A percentile compares a stretch with the other conserved stretches of the same genome.
Conservation (phyloP, 2,113 vertebrate species). For the Chlamydotis undulata region DNA sequence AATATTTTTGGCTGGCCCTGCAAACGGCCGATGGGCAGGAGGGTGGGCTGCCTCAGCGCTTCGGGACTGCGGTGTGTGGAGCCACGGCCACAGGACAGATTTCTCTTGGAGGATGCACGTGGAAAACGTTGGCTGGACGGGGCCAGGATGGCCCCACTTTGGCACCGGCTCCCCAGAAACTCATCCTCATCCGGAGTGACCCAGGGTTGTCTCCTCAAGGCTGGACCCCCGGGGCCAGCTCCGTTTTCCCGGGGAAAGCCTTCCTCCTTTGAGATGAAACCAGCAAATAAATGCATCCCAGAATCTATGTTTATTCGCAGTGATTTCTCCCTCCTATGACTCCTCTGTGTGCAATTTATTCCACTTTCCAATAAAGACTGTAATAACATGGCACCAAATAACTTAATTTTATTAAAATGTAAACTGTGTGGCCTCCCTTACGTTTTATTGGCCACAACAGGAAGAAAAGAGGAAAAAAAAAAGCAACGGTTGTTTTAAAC, state of each 20-base stretch:
- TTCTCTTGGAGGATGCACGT: neutral
- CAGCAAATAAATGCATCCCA: constrained; percentile 65
- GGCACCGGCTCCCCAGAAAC: neutral
- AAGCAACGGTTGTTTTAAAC: constrained; percentile 36
- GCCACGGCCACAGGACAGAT: neutral
- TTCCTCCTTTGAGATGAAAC: constrained; percentile 41
- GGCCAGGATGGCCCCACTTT: neutral
- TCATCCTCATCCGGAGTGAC: neutral
- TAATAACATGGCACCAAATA: constrained; percentile 64
- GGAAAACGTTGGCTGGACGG: neutral
- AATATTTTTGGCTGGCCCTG: neutral
- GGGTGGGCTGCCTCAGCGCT: neutral
- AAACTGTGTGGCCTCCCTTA: constrained; percentile 31
- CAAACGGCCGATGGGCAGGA: neutral
- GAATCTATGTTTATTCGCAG: constrained; percentile 69
- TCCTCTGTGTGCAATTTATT: constrained; percentile 77
- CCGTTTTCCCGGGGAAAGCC: neutral
- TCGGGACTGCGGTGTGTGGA: rapidly evolving
- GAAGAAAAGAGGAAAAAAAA: neutral
- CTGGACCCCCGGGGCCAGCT: rapidly evolving
- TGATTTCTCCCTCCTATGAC: constrained; percentile 71
- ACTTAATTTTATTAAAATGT: constrained; percentile 73
- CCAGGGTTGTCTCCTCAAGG: neutral
- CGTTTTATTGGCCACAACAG: constrained; percentile 45
- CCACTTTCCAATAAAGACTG: constrained; percentile 76